These are phyloP conservation scores for Druon quercuslanigerum DNA, from an alignment of 1,140 invertebrate genomes.

Conservation along the genomic window DNA sequence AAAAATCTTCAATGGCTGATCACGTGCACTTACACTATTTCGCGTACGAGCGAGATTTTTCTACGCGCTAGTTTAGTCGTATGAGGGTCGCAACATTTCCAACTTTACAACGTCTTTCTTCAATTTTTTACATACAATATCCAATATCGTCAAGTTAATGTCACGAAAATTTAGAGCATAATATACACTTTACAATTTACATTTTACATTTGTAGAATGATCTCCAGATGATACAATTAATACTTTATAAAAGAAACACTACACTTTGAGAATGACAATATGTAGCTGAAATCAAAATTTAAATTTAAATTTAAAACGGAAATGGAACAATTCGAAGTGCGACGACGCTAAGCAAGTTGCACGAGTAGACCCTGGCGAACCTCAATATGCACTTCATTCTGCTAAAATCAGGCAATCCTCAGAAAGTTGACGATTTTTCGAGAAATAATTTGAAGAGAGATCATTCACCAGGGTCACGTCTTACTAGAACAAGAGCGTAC, in stretches of 20 bases:
- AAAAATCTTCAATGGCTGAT: no score
- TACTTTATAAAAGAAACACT: not conserved
- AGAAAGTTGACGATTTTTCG: not conserved
- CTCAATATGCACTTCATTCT: not conserved
- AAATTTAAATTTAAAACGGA: not conserved
- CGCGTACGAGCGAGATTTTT: not conserved
- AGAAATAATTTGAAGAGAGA: not conserved
- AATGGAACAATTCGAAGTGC: not conserved
- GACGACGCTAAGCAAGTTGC: not conserved
- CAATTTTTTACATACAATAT: no score
- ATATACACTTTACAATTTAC: not conserved
- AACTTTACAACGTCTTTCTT: not conserved
- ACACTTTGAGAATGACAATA: not conserved
- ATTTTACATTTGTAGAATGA: not conserved
- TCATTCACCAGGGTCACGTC: not conserved
- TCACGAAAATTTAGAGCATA: no score
- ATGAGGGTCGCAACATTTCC: not conserved
- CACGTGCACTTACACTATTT: conserved; percentile 16
- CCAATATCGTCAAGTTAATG: no score
- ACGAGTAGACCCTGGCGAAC: not conserved
- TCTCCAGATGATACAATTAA: not conserved
- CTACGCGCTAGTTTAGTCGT: not conserved
- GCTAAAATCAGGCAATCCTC: not conserved
- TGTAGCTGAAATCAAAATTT: not conserved
- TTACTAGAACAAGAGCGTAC: conserved; percentile 1